These are phyloP conservation scores for Trissoscelio sp. DNA, from an alignment of 2,888 invertebrate genomes.

Conservation along the genomic window DNA sequence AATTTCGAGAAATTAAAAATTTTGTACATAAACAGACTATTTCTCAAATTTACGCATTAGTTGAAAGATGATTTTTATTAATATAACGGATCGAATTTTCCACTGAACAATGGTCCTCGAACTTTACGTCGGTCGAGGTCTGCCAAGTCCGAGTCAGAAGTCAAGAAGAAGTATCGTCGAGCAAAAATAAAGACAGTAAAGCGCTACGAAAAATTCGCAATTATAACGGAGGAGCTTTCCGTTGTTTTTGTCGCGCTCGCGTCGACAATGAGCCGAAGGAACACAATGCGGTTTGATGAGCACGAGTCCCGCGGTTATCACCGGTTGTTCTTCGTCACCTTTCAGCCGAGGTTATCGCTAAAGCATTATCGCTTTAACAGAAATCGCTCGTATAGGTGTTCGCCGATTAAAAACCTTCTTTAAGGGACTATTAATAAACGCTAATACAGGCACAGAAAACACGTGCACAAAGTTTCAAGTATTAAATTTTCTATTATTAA, in stretches of 20 bases:
- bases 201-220: slow-evolving; percentile 59
- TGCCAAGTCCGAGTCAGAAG: slow-evolving; percentile 63
- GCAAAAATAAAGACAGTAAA: slow-evolving; percentile 43
- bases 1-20: no score
- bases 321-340: slow-evolving; percentile 62
- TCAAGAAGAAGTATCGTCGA: slow-evolving; percentile 49
- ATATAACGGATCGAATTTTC: slow-evolving; percentile 12
- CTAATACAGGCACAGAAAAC: no score
- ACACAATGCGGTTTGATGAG: slow-evolving; percentile 59
- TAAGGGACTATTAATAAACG: slow-evolving; percentile 46
- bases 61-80: no score
- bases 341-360: slow-evolving; percentile 55
- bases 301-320: slow-evolving; percentile 63
- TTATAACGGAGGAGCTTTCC: slow-evolving; percentile 67
- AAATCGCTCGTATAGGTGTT: slow-evolving; percentile 63
- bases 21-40: no score
- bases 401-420: slow-evolving; percentile 34
- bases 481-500: no score
- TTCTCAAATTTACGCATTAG: no score
- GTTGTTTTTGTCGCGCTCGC: slow-evolving; percentile 67
- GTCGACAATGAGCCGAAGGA: slow-evolving; percentile 60
- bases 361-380: slow-evolving; percentile 52
- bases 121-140: slow-evolving; percentile 66
- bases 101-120: slow-evolving; percentile 61
- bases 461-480: no score